phyloP scores from a whole-genome alignment of 2,888 invertebrate species.

The Drosophila nr. fundita region DNA sequence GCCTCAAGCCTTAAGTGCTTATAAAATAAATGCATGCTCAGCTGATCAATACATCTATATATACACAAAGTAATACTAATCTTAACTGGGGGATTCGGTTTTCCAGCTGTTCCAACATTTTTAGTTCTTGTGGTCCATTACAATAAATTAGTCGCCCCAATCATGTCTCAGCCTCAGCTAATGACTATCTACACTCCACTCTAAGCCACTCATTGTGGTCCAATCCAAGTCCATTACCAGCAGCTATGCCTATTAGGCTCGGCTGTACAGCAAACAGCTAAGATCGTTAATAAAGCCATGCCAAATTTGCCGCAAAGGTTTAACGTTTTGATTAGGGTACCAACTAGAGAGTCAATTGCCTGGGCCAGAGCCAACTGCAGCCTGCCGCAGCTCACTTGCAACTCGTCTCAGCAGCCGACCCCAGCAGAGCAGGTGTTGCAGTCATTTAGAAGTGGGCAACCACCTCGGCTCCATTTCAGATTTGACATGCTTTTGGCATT shows the following conservation, averaged over 20 bases:
- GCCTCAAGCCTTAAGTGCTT: constrained; percentile 11
- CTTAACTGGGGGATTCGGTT: not conserved
- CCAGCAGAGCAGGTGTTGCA: constrained; percentile 58
- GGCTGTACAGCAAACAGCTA: constrained; percentile 12
- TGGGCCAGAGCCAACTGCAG: constrained; percentile 1
- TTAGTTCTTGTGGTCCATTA: constrained; percentile 16
- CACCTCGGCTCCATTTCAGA: constrained; percentile 41
- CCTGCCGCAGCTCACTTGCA: constrained; percentile 18
- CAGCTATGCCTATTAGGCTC: constrained; percentile 50
- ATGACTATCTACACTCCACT: constrained; percentile 34
- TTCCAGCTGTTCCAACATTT: not conserved
- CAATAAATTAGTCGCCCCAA: constrained; percentile 40
- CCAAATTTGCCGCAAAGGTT: constrained; percentile 66
- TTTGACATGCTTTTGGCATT: constrained; percentile 59
- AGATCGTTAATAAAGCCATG: constrained; percentile 63
- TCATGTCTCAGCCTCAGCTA: constrained; percentile 36
- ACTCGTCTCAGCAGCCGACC: constrained; percentile 9
- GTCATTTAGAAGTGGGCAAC: constrained; percentile 20
- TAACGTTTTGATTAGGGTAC: constrained; percentile 72
- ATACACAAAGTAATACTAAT: not conserved
- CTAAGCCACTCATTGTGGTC: constrained; percentile 17
- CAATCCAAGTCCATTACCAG: constrained; percentile 51
- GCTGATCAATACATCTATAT: not conserved
- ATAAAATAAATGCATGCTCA: not conserved
- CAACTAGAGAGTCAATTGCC: constrained; percentile 51